A percentile compares a stretch with the other conserved stretches of the same genome.
Evolutionary conservation across 1,140 invertebrate species (phyloP).

Genomic region (Scaptomyza graminum): DNA sequence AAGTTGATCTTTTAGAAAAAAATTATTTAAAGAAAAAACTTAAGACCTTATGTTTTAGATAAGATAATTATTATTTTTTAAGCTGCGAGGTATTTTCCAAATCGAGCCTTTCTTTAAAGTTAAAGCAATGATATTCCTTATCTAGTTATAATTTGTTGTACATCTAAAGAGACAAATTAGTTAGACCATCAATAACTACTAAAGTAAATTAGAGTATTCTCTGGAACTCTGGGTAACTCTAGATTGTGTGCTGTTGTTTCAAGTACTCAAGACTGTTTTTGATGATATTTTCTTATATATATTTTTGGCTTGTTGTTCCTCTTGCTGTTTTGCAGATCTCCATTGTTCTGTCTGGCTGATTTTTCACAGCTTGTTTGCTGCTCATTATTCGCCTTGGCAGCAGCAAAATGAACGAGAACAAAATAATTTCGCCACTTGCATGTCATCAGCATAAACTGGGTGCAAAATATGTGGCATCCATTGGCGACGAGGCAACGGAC

Average conservation of each 20-base stretch:
- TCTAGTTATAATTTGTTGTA: not conserved
- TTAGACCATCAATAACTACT: slow-evolving; percentile 5
- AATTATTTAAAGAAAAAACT: too few relatives aligned
- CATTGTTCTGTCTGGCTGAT: slow-evolving; percentile 36
- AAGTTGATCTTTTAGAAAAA: too few relatives aligned
- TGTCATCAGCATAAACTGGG: slow-evolving; percentile 81
- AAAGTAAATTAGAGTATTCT: not conserved
- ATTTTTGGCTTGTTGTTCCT: not conserved
- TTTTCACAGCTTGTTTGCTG: slow-evolving; percentile 66
- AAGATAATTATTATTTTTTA: too few relatives aligned
- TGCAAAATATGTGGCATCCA: slow-evolving; percentile 75
- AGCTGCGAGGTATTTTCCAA: not conserved
- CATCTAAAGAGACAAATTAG: not conserved
- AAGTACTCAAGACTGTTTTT: not conserved
- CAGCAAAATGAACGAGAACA: slow-evolving; percentile 47
- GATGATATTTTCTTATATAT: not conserved
- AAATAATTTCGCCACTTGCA: slow-evolving; percentile 80
- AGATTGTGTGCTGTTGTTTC: not conserved
- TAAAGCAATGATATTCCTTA: not conserved
- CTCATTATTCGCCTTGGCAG: slow-evolving; percentile 64
- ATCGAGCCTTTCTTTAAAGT: not conserved
- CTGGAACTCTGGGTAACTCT: not conserved
- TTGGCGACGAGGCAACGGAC: slow-evolving; percentile 12
- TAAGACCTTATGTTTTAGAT: too few relatives aligned
- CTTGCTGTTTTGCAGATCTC: not conserved